These are phyloP conservation scores for Meda fulgida DNA, from an alignment of 2,797 vertebrate genomes.

Conservation along the genomic window DNA sequence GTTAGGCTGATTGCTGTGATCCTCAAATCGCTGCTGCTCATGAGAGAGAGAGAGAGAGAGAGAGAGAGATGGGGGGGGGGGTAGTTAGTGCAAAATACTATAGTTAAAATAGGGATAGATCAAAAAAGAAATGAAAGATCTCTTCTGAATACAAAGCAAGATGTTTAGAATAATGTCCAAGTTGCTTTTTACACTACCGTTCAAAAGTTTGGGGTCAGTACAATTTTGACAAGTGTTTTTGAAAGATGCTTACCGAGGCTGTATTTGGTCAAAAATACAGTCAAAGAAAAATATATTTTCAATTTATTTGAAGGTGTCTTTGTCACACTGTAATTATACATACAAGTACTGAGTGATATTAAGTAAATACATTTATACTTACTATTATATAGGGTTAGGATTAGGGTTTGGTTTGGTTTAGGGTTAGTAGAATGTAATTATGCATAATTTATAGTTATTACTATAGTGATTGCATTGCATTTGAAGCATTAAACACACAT, in stretches of 20 bases:
- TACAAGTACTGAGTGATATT: too few relatives aligned
- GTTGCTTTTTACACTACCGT: neutral
- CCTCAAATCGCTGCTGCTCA: conserved; percentile 81
- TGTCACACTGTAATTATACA: too few relatives aligned
- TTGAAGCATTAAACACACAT: neutral
- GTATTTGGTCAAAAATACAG: too few relatives aligned
- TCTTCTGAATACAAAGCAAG: neutral
- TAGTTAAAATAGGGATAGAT: neutral
- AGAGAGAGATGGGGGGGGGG: too few relatives aligned
- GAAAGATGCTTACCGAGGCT: too few relatives aligned
- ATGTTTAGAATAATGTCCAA: neutral
- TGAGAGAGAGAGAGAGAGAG: conserved; percentile 64
- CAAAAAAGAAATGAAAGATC: neutral
- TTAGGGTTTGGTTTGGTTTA: too few relatives aligned
- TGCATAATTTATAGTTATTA: too few relatives aligned
- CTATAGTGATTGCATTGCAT: neutral
- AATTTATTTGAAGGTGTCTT: too few relatives aligned
- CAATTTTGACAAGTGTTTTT: neutral
- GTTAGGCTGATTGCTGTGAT: conserved; percentile 82
- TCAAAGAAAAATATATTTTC: too few relatives aligned
- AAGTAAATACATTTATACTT: too few relatives aligned
- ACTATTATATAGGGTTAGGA: too few relatives aligned
- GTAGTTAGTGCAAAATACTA: neutral
- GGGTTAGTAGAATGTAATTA: too few relatives aligned
- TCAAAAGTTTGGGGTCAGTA: neutral